Percentiles rank a stretch among this genome's conserved stretches.
Evolutionary conservation across 2,888 invertebrate species (phyloP).

Genomic region (Cabera pusaria): DNA sequence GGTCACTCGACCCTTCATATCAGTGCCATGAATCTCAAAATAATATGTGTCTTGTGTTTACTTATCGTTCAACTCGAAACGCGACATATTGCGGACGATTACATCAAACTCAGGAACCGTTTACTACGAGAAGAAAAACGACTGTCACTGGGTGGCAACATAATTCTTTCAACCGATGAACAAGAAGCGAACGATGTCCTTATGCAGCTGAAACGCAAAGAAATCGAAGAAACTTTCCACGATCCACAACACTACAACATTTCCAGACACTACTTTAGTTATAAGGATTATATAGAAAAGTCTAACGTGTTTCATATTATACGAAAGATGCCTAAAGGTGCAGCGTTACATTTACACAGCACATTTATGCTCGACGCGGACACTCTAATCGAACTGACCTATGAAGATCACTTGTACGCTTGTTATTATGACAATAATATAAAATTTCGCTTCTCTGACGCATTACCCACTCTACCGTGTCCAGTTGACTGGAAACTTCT

Average conservation of each 20-base stretch:
- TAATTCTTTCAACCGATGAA: constrained; percentile 75
- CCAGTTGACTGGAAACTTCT: constrained; percentile 73
- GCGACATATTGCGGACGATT: constrained; percentile 39
- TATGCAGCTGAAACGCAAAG: constrained; percentile 80
- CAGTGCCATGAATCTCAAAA: constrained; percentile 31
- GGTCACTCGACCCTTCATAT: constrained; percentile 10
- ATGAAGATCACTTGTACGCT: constrained; percentile 84
- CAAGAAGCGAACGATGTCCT: constrained; percentile 78
- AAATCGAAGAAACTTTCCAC: constrained; percentile 74
- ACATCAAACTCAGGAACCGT: constrained; percentile 41
- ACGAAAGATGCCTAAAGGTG: constrained; percentile 89
- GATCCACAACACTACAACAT: constrained; percentile 83
- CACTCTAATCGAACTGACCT: constrained; percentile 85
- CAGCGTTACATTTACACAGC: constrained; percentile 87
- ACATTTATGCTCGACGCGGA: constrained; percentile 84
- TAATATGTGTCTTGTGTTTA: constrained; percentile 34
- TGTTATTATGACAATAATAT: constrained; percentile 58
- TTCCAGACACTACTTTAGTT: constrained; percentile 85
- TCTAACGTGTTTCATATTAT: constrained; percentile 88
- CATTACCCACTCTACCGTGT: constrained; percentile 56
- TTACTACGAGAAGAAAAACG: constrained; percentile 66
- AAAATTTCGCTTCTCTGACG: constrained; percentile 60
- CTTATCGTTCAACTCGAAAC: constrained; percentile 36
- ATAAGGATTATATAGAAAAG: constrained; percentile 80
- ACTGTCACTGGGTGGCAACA: constrained; percentile 72